Base-by-base conservation (phyloP, 2,797 vertebrate genomes). In the Pseudotriccus pelzelni region DNA sequence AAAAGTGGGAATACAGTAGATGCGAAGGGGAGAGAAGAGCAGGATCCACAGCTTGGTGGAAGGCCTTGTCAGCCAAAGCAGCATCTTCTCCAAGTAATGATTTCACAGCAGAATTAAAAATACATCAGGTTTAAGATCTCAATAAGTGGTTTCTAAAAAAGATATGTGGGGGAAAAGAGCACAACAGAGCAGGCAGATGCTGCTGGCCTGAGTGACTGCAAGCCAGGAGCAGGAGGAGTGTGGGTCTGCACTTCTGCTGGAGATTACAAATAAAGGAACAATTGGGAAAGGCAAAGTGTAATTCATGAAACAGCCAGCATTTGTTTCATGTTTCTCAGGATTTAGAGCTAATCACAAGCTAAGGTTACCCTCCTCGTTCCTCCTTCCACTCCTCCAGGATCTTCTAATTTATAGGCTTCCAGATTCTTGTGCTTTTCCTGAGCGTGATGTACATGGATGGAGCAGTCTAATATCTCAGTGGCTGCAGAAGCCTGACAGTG, bases 401-500 rank as follows among this genome's bases (percentile, higher is more conserved):
- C 93, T 93, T 93, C 81, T 95, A 75, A 97, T 96, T 96, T 96
- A 94, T 75, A 94, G 36, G 76, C 63, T 70, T 83, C 68, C 10
- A 14, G 44, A 49, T 94, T 95, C 74, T 82, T 82, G 86, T 83
- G 43, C 83, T 94, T 97, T 94, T 93, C 56, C 50, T 78, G 90
- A 94, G 83, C 12, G 6, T 67, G 80, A 87, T 94, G 84, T 90
- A 80, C 14, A 0, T 87, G 92, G 96, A 68, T 39, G 66, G 80
- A 94, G 60, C 50, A 73, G 70, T 58, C 88, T 94, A 82, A 92
- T 82, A 81, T 79, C 92, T 87, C 87, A 52, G 50, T 62, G 86
- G 87, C 87, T 96, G 55, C 79, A 91, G 86, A 88, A 96, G 21
- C 94, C 92, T 97, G 96, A 76, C 93, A 85, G 63, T 94, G 87